Evolutionary conservation across 1,140 invertebrate species (phyloP).

Genomic region (Camponotus floridanus): DNA sequence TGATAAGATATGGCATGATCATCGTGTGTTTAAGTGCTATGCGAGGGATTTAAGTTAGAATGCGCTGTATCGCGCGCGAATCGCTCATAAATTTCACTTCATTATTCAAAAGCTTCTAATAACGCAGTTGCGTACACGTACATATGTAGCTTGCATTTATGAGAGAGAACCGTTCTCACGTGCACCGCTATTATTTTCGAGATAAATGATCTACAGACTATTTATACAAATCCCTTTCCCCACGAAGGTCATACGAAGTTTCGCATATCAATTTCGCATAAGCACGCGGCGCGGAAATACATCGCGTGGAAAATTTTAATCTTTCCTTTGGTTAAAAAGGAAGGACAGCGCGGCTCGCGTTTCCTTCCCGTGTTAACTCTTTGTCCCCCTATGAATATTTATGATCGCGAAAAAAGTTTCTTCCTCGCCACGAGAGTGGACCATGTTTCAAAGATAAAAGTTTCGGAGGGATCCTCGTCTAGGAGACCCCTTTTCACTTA

Average conservation of each 20-base stretch:
- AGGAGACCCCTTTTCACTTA: slow-evolving; percentile 1
- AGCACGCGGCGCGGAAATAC: not conserved
- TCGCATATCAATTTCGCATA: slow-evolving; percentile 3
- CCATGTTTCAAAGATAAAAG: not conserved
- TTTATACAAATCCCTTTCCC: slow-evolving; percentile 4
- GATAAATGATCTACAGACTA: not conserved
- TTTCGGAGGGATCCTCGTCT: not conserved
- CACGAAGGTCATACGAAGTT: not conserved
- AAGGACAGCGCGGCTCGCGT: not conserved
- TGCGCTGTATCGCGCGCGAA: not conserved
- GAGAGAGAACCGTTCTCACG: not conserved
- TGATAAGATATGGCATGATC: not conserved
- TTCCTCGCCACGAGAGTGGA: not conserved
- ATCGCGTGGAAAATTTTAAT: slow-evolving; percentile 28
- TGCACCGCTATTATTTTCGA: slow-evolving; percentile 2
- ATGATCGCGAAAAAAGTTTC: slow-evolving; percentile 14
- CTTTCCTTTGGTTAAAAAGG: not conserved
- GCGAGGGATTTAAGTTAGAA: not conserved
- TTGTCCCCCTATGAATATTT: slow-evolving; percentile 30
- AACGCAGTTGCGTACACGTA: not conserved
- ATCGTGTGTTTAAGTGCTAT: slow-evolving; percentile 7
- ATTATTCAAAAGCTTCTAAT: slow-evolving; percentile 7
- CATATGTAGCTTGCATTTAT: not conserved
- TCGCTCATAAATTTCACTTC: not conserved
- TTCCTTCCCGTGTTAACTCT: not conserved